Conservation (phyloP, 2,113 vertebrate species). For the Urocitellus parryii region DNA sequence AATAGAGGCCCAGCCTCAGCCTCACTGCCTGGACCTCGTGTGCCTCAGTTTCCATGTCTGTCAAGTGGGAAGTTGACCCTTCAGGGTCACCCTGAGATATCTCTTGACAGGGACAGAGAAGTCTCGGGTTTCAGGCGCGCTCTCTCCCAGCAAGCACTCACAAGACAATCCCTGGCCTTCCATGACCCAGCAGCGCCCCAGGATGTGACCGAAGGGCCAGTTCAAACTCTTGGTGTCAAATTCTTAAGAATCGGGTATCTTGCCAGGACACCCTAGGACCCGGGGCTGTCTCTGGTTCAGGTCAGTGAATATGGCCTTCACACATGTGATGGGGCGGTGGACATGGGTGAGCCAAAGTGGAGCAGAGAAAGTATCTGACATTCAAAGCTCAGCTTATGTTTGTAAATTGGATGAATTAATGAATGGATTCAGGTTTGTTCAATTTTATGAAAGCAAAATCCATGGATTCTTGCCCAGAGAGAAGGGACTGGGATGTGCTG, state of each 20-base stretch:
- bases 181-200: background rate
- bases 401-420: background rate
- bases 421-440: background rate
- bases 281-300: background rate
- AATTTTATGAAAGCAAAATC: background rate
- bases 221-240: too few species aligned
- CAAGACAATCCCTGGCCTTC: background rate
- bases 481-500: background rate
- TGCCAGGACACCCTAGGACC: background rate
- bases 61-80: background rate
- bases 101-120: background rate
- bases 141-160: background rate
- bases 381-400: too few species aligned
- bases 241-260: background rate
- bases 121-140: background rate
- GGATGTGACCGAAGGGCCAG: background rate
- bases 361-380: background rate
- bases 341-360: background rate
- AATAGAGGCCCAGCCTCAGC: background rate
- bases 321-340: rapidly evolving
- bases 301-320: background rate
- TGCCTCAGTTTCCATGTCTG: background rate
- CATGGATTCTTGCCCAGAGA: background rate
- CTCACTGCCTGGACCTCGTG: background rate
- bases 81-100: too few species aligned